Evolutionary conservation across 2,888 invertebrate genomes (phyloP), one percentile per base, ranked within the genome.

Genomic region (Metacarcinus magister): DNA sequence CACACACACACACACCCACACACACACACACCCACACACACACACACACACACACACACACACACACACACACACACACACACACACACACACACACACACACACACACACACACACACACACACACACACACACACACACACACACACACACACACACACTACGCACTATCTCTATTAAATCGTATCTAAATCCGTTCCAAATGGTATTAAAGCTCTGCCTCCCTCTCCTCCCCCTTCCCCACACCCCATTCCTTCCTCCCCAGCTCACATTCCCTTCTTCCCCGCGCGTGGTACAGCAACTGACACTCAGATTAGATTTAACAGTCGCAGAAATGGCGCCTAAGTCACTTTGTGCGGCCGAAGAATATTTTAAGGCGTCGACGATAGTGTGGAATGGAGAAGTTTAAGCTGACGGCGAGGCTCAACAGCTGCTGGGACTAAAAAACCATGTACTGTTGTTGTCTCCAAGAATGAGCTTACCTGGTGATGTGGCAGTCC

Each of bases 131-230:
- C 43, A 89, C 43, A 89, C 43, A 89, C 89, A 89, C 89, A 89
- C 89, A 89, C 89, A 89, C 89, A 89, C 89, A 89, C 89, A 89
- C 89, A 89, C 89, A 89, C 89, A 89, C 89, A 89, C 89, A 89
- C 89, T n/a, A 23, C 75, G 8, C 75, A 23, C 75, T 28, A 16
- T 75, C 75, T 75, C 75, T 75, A 75, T 75, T 75, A 75, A 75
- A 75, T 75, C 75, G 75, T n/a, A 75, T 75, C 75, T 75, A 28
- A 75, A 75, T 75, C 75, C 75, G 28, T 28, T 28, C 75, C 75
- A 75, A 75, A 75, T 75, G 75, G 75, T n/a, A 75, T 75, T 75
- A 75, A 75, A 75, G n/a, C 75, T 75, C 75, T n/a, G n/a, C 8
- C 28, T 28, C 7, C 75, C n/a, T 8, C 75, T 60, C 75, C n/a